Conservation (phyloP, 2,113 vertebrate species). For the Todiramphus saurophagus region DNA sequence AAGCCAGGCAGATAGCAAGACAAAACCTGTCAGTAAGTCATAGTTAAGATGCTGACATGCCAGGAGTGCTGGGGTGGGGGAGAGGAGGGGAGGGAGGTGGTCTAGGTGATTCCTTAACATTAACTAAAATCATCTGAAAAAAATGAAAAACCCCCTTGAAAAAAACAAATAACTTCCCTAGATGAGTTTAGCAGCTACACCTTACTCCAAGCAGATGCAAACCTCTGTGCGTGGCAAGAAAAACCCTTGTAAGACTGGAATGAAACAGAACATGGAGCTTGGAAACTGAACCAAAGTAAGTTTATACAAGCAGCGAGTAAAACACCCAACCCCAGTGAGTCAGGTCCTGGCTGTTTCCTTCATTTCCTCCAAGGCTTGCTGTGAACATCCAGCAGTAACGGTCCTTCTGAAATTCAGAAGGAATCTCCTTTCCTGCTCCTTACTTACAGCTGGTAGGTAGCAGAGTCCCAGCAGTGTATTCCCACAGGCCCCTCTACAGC, state of each 20-base stretch:
- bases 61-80: not conserved
- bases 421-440: not conserved
- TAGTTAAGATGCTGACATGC: not conserved
- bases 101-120: not conserved
- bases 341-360: constrained; percentile 12
- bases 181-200: not conserved
- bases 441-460: not conserved
- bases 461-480: not conserved
- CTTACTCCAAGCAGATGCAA: not conserved
- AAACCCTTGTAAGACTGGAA: not conserved
- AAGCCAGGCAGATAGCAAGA: not conserved
- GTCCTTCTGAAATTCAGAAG: not conserved
- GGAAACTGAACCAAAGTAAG: not conserved
- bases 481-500: not conserved
- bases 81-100: too few relatives aligned
- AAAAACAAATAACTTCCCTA: not conserved
- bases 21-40: not conserved
- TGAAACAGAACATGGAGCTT: not conserved
- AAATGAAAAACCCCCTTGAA: not conserved
- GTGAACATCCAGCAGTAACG: not conserved
- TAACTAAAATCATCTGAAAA: not conserved
- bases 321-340: constrained; percentile 2
- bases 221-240: not conserved
- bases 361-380: not conserved
- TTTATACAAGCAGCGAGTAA: constrained; percentile 17